Evolutionary conservation across 2,888 invertebrate genomes (phyloP), one percentile per base, ranked within the genome.

Genomic region (Tenthredo notha): DNA sequence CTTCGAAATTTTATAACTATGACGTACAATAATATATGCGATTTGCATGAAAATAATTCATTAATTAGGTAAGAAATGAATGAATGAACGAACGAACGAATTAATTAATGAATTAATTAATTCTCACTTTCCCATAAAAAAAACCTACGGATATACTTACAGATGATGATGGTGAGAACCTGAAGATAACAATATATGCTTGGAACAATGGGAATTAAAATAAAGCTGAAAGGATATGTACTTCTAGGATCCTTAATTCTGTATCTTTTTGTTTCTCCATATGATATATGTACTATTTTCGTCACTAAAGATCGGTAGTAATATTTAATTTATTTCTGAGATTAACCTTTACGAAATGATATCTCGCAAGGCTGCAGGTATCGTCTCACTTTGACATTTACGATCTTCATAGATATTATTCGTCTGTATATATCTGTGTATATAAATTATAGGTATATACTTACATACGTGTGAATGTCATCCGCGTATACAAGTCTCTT

Each of bases 371-470:
- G 47, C 25, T 7, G 7, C 77, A 15, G 1, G 1, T 43, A 43
- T 37, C 54, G 37, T 15, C 75, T 77, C 33, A 18, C 75, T 58
- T 78, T 78, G 78, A 78, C 78, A 78, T 78, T 78, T 78, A 78
- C 58, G 37, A 58, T 78, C n/a, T 54, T 47, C 10, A 37, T 37
- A 43, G 9, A 18, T 15, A 21, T 25, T 75, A 70, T 21, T 25
- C 33, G n/a, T 40, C 37, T 40, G 33, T 74, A 70, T 74, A 70
- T 70, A 2, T 29, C 33, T 4, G 37, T 70, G 18, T 18, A 40
- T n/a, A 37, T 9, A n/a, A n/a, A n/a, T n/a, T n/a, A 65, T 21
- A 65, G 7, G 5, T n/a, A 15, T 70, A 18, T 33, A 15, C 3
- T 6, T 9, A 47, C 18, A 77, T 54, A 33, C 33, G 54, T 54